Evolutionary conservation across 2,113 vertebrate species (phyloP).

Genomic region (Anthoscopus minutus): DNA sequence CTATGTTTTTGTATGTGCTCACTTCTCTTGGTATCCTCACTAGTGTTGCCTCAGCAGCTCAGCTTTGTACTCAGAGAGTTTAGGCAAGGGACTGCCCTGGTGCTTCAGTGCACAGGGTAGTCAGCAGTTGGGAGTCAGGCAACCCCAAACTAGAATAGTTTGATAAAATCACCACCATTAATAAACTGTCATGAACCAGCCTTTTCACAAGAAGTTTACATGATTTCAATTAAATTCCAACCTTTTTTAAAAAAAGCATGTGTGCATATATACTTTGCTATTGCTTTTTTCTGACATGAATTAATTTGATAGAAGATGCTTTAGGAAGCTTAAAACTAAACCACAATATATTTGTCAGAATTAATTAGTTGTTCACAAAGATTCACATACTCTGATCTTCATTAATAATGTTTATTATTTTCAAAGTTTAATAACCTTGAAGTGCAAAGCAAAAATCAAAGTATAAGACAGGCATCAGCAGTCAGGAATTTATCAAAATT

Average conservation of each 20-base stretch:
- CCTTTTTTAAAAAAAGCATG: not conserved
- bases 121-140: not conserved
- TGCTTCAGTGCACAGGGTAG: not conserved
- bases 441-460: not conserved
- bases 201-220: not conserved
- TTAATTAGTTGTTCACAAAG: not conserved
- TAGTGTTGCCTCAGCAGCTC: not conserved
- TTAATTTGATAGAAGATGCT: not conserved
- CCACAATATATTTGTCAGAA: not conserved
- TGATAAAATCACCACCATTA: not conserved
- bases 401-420: not conserved
- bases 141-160: not conserved
- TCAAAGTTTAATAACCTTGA: not conserved
- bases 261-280: not conserved
- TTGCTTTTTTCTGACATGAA: not conserved
- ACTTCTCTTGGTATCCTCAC: not conserved
- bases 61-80: not conserved
- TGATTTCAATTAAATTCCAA: not conserved
- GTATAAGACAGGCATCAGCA: not conserved
- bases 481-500: not conserved
- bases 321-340: not conserved
- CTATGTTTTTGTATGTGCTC: not conserved
- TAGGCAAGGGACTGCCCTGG: not conserved
- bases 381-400: not conserved
- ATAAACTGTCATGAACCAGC: not conserved